phyloP scores from a whole-genome alignment of 2,888 invertebrate species.

The Creontiades dilutus region DNA sequence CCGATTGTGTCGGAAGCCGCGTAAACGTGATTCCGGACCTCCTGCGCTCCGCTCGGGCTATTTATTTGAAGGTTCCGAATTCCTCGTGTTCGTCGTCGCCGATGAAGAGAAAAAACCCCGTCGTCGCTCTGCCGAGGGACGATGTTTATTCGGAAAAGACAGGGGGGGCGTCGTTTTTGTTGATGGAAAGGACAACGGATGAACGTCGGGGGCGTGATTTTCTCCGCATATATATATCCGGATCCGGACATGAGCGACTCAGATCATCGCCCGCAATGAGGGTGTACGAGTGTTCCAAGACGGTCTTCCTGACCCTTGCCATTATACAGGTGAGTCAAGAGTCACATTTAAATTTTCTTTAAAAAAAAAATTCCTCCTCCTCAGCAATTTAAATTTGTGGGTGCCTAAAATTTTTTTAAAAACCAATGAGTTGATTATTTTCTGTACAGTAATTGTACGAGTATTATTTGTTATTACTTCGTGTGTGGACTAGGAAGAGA shows the following conservation, averaged over 20 bases:
- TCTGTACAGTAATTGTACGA: too few species aligned
- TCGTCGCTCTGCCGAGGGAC: too few species aligned
- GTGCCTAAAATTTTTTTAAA: too few species aligned
- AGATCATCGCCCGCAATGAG: neutral
- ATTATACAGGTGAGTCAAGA: conserved; percentile 51
- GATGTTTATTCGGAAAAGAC: conserved; percentile 17
- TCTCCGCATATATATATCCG: conserved; percentile 29
- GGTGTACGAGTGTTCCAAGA: neutral
- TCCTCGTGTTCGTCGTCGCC: neutral
- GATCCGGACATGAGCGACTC: neutral
- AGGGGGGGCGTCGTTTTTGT: neutral
- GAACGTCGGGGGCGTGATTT: neutral
- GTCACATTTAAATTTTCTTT: too few species aligned
- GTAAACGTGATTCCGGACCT: conserved; percentile 19
- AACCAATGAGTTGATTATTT: too few species aligned
- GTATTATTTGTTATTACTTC: too few species aligned
- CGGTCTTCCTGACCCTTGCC: conserved; percentile 20
- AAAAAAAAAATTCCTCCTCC: too few species aligned
- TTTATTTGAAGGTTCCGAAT: conserved; percentile 59
- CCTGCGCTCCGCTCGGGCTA: neutral
- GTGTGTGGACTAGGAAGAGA: too few species aligned
- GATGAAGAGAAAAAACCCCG: neutral
- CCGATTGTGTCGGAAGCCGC: neutral
- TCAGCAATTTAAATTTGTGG: too few species aligned
- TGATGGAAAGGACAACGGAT: neutral